These are phyloP conservation scores for Diplosoma virens DNA, from an alignment of 23 tunicate genomes.

Conservation along the genomic window DNA sequence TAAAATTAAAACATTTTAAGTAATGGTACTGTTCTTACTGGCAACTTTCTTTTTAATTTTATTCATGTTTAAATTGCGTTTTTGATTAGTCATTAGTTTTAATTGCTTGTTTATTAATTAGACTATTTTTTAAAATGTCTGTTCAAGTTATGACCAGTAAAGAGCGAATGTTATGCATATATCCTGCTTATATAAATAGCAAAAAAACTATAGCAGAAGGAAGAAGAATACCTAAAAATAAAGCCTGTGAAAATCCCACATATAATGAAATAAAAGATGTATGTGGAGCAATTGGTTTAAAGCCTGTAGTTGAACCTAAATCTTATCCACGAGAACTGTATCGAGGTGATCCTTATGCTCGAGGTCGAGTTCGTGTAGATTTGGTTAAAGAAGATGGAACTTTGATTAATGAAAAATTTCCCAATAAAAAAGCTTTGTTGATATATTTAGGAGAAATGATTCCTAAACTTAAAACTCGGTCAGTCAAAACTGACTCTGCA, in stretches of 20 bases:
- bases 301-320: constrained; percentile 76
- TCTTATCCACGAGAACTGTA: constrained; percentile 75
- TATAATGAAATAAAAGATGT: constrained; percentile 81
- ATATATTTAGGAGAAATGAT: constrained; percentile 74
- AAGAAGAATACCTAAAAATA: constrained; percentile 66
- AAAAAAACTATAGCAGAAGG: constrained; percentile 88
- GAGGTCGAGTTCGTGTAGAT: constrained; percentile 70
- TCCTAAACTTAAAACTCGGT: constrained; percentile 79
- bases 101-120: neutral
- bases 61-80: neutral
- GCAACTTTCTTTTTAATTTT: neutral
- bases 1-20: too few relatives aligned
- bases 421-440: constrained; percentile 53
- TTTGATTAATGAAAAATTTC: constrained; percentile 37
- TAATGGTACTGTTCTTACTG: neutral
- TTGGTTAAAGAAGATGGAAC: constrained; percentile 47
- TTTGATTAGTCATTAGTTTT: too few relatives aligned
- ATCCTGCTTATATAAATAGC: constrained; percentile 88
- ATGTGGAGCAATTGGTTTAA: constrained; percentile 61
- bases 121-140: neutral
- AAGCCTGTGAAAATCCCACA: constrained; percentile 81
- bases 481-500: constrained; percentile 31
- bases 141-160: neutral
- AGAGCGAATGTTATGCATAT: constrained; percentile 63
- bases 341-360: constrained; percentile 38